phyloP scores from a whole-genome alignment of 1,140 invertebrate species.

The Eurosta solidaginis region DNA sequence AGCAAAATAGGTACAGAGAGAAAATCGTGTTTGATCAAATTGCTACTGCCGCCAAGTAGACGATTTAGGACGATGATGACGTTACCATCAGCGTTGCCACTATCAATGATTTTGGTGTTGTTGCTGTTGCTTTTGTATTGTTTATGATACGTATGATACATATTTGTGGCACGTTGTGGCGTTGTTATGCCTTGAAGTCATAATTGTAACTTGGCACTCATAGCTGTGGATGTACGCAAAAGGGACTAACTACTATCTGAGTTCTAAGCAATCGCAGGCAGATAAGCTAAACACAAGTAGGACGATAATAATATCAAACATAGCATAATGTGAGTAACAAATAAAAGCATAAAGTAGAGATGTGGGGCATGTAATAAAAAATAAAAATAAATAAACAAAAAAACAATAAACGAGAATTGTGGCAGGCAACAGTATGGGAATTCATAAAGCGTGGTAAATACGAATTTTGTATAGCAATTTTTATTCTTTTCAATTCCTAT shows the following conservation, averaged over 20 bases:
- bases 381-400: no score
- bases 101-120: not conserved
- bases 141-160: not conserved
- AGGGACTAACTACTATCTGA: not conserved
- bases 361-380: no score
- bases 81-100: not conserved
- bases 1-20: no score
- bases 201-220: not conserved
- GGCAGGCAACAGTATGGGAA: no score
- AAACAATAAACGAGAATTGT: no score
- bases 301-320: not conserved
- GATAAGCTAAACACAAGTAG: not conserved
- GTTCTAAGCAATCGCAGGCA: not conserved
- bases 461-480: no score
- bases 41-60: not conserved
- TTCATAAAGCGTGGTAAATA: no score
- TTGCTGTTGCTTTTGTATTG: not conserved
- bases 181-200: not conserved
- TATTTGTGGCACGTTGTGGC: not conserved
- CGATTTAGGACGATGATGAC: no score
- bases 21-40: conserved; percentile 18
- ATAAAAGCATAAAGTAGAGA: not conserved
- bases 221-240: no score
- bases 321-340: not conserved
- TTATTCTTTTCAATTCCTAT: no score